These are phyloP conservation scores for Apostichopus leukothele DNA, from an alignment of 53 echinoderm and acorn worm species.

Conservation along the genomic window DNA sequence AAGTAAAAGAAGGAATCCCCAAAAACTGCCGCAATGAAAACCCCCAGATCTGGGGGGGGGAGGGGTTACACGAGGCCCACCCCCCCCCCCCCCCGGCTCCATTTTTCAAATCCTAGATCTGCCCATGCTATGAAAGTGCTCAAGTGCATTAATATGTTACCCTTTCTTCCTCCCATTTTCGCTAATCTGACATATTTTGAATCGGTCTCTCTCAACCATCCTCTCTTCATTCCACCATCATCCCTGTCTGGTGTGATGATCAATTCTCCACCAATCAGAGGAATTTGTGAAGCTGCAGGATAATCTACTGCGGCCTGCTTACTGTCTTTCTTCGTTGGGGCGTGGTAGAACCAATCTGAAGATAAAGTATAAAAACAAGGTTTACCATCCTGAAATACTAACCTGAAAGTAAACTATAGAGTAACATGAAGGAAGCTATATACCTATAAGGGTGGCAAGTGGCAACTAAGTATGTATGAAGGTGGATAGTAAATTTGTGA, in stretches of 20 bases:
- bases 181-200: constrained; percentile 89
- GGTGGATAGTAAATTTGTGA: too few relatives aligned
- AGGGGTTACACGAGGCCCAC: too few relatives aligned
- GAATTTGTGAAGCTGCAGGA: constrained; percentile 98
- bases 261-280: constrained; percentile 61
- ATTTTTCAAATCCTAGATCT: too few relatives aligned
- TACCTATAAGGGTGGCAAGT: neutral
- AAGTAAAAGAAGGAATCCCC: too few relatives aligned
- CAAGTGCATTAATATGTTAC: constrained; percentile 35
- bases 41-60: too few relatives aligned
- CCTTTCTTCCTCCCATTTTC: constrained; percentile 91
- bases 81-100: too few relatives aligned
- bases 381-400: neutral
- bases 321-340: constrained; percentile 68
- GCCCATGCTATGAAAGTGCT: too few relatives aligned
- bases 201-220: constrained; percentile 85
- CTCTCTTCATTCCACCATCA: constrained; percentile 77
- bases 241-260: constrained; percentile 57
- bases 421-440: too few relatives aligned
- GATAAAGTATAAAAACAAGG: neutral
- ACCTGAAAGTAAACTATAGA: too few relatives aligned
- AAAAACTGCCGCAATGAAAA: too few relatives aligned
- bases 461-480: too few relatives aligned
- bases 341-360: constrained; percentile 98
- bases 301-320: constrained; percentile 62